phyloP scores from a whole-genome alignment of 1,140 invertebrate genomes.

The Drosophila truncata region DNA sequence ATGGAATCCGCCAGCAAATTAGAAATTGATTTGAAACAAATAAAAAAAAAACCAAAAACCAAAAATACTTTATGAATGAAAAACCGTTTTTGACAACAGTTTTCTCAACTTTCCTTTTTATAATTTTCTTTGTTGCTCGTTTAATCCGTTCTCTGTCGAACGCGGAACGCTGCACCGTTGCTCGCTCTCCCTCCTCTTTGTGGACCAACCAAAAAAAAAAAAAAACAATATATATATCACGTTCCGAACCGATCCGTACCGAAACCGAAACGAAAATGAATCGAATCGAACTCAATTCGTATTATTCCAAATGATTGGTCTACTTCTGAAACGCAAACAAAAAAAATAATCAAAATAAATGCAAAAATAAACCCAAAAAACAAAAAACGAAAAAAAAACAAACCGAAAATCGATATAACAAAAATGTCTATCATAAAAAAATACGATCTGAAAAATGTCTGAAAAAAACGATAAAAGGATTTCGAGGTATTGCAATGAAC shows the following conservation, averaged over 20 bases:
- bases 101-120: constrained; percentile 78
- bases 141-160: constrained; percentile 86
- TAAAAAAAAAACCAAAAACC: constrained; percentile 19
- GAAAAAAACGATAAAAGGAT: constrained; percentile 80
- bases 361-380: constrained; percentile 37
- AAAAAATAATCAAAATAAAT: constrained; percentile 35
- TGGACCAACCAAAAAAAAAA: constrained; percentile 60
- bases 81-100: constrained; percentile 49
- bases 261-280: constrained; percentile 37
- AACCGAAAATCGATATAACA: constrained; percentile 35
- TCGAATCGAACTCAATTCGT: constrained; percentile 44
- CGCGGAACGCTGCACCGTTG: constrained; percentile 86
- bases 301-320: constrained; percentile 68
- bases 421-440: constrained; percentile 48
- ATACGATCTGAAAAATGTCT: constrained; percentile 64
- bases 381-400: constrained; percentile 32
- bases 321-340: constrained; percentile 54
- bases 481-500: constrained; percentile 85
- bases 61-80: constrained; percentile 47
- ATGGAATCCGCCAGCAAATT: constrained; percentile 62
- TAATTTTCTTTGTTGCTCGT: constrained; percentile 83
- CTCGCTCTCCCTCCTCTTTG: constrained; percentile 70
- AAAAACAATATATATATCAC: constrained; percentile 28
- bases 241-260: constrained; percentile 52
- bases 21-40: constrained; percentile 42